phyloP scores from a whole-genome alignment of 2,888 invertebrate genomes.

The Sclerodermus sp. region DNA sequence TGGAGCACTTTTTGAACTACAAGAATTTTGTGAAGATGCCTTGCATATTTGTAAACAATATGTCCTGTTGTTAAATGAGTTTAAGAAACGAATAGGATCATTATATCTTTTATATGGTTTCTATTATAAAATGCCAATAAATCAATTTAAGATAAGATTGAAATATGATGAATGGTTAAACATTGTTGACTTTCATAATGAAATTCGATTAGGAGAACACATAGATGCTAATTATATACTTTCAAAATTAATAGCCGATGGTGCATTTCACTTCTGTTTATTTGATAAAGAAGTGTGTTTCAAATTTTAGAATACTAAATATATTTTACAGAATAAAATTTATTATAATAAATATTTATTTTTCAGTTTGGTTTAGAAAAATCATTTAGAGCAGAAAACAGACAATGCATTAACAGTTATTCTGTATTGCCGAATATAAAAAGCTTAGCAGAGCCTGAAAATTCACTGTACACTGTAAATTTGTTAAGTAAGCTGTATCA shows the following conservation, averaged over 20 bases:
- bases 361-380: conserved; percentile 45
- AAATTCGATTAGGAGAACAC: conserved; percentile 43
- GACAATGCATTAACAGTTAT: conserved; percentile 28
- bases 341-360: conserved; percentile 3
- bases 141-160: conserved; percentile 42
- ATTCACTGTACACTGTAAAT: conserved; percentile 30
- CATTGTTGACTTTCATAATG: conserved; percentile 37
- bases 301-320: neutral
- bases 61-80: conserved; percentile 30
- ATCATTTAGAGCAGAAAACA: conserved; percentile 24
- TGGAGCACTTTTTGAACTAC: conserved; percentile 33
- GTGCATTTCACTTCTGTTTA: conserved; percentile 41
- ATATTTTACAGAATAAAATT: too few species aligned
- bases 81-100: conserved; percentile 46
- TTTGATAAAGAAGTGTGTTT: conserved; percentile 42
- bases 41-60: conserved; percentile 44
- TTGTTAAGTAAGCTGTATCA: conserved; percentile 35
- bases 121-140: conserved; percentile 47
- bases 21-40: conserved; percentile 50
- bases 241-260: conserved; percentile 41
- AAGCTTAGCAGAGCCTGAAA: conserved; percentile 28
- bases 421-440: conserved; percentile 33
- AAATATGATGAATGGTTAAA: conserved; percentile 41
- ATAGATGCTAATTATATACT: conserved; percentile 50
- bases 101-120: conserved; percentile 49